phyloP scores from a whole-genome alignment of 2,113 vertebrate species.

The Cricetomys ansorgei region DNA sequence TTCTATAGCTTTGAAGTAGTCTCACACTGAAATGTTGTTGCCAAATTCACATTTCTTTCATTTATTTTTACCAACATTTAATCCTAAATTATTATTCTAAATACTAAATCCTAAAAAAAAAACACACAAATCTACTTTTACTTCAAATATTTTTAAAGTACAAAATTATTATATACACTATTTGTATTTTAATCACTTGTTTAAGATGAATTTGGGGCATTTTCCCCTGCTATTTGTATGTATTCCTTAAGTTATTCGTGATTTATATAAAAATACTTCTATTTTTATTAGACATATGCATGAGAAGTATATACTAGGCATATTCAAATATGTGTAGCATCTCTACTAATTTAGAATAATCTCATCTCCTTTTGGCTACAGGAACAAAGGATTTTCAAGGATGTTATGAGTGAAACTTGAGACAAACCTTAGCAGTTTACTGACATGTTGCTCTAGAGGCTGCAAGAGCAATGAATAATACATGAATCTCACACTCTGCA shows the following conservation, averaged over 20 bases:
- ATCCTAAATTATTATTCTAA: slow-evolving; percentile 25
- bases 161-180: neutral
- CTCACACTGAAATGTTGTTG: slow-evolving; percentile 12
- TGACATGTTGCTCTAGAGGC: slow-evolving; percentile 69
- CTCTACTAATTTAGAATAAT: slow-evolving; percentile 4
- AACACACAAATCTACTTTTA: slow-evolving; percentile 35
- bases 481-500: slow-evolving; percentile 61
- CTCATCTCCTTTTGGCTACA: slow-evolving; percentile 28
- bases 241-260: slow-evolving; percentile 26
- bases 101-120: no score
- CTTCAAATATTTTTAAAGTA: neutral
- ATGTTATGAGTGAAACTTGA: slow-evolving; percentile 60
- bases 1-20: slow-evolving; percentile 25
- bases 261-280: slow-evolving; percentile 34
- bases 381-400: slow-evolving; percentile 66
- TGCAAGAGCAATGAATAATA: slow-evolving; percentile 77
- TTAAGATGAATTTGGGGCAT: neutral
- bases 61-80: slow-evolving; percentile 8
- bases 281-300: neutral
- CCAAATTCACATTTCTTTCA: neutral
- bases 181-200: neutral
- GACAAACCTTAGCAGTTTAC: slow-evolving; percentile 53
- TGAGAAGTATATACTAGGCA: slow-evolving; percentile 43
- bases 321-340: neutral
- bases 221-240: slow-evolving; percentile 16